Percentiles rank a stretch among this genome's conserved stretches.
Evolutionary conservation across 2,888 invertebrate genomes (phyloP).

Genomic region (Cremastinae sp.): DNA sequence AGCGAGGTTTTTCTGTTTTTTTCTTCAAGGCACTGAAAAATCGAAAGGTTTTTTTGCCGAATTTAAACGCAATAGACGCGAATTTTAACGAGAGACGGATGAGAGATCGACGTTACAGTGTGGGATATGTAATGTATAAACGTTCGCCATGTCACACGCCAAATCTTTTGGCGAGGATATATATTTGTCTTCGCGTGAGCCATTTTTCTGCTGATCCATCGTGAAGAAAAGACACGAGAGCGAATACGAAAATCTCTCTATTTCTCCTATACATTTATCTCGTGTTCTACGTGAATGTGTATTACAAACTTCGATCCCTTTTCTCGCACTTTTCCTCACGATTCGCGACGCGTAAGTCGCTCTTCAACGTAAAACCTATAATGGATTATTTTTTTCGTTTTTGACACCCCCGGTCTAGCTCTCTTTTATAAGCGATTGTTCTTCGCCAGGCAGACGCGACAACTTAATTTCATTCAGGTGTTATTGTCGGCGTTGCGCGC

Average conservation of each 20-base stretch:
- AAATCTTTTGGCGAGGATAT: conserved; percentile 58
- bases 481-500: conserved; percentile 23
- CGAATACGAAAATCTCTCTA: neutral
- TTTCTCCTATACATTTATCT: conserved; percentile 1
- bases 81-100: conserved; percentile 42
- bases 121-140: conserved; percentile 58
- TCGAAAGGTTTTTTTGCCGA: too few relatives aligned
- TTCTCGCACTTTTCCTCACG: conserved; percentile 37
- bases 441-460: conserved; percentile 49
- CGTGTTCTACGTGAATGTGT: neutral
- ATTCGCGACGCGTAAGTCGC: conserved; percentile 25
- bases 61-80: too few relatives aligned
- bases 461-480: conserved; percentile 61
- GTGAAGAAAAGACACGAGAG: conserved; percentile 15
- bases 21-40: neutral
- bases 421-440: conserved; percentile 30
- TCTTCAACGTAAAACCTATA: conserved; percentile 7
- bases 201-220: conserved; percentile 56
- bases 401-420: too few relatives aligned
- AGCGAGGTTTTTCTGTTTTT: conserved; percentile 18
- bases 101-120: conserved; percentile 55
- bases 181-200: conserved; percentile 60
- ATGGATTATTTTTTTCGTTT: conserved; percentile 1
- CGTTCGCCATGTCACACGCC: conserved; percentile 59
- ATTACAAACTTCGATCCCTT: conserved; percentile 26